Evolutionary conservation across 1,140 invertebrate species (phyloP), one percentile per base, ranked within the genome.

Genomic region (Drosophila seguyi): DNA sequence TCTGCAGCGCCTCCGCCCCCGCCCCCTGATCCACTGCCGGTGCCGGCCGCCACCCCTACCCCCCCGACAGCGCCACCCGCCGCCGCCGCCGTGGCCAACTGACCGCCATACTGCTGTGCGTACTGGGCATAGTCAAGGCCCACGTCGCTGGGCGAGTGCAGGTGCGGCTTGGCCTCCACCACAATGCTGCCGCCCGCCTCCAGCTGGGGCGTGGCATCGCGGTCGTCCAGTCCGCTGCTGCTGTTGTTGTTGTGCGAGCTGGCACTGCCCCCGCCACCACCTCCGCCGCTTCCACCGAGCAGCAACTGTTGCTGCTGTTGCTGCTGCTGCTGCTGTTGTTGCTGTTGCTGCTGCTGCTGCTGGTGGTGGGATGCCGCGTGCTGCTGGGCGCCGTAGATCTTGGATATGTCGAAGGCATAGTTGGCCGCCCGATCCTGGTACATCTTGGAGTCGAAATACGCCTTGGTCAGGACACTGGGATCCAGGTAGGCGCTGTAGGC

Each of bases 371-470:
- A 91, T 85, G 71, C 80, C 65, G 88, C 67, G 75, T 74, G 84
- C 81, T 92, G 76, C 50, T 79, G 84, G 11, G 86, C 93, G 5
- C 88, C 91, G 86, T 94, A 96, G 94, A 95, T 96, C 94, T 94
- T 96, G 91, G 94, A 95, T 87, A 94, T 96, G 93, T 95, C 96
- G 93, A 94, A 95, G 52, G 95, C 94, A 59, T 95, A 94, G 71
- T 95, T 93, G 82, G 93, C 57, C 73, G 96, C 96, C 72, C 95
- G 95, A 81, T 96, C 96, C 95, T 96, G 96, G 92, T 97, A 97
- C 93, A 97, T 95, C 86, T 96, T 96, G 10, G 95, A 95, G 84
- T 96, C 95, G 71, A 96, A 95, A 90, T 97, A 97, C 1, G 96
- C 96, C 91, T 97, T 97, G 71, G 95, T 96, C 16, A 96, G 93